Base-by-base conservation (phyloP, 2,888 invertebrate species). In the Heterodera filipjevi region DNA sequence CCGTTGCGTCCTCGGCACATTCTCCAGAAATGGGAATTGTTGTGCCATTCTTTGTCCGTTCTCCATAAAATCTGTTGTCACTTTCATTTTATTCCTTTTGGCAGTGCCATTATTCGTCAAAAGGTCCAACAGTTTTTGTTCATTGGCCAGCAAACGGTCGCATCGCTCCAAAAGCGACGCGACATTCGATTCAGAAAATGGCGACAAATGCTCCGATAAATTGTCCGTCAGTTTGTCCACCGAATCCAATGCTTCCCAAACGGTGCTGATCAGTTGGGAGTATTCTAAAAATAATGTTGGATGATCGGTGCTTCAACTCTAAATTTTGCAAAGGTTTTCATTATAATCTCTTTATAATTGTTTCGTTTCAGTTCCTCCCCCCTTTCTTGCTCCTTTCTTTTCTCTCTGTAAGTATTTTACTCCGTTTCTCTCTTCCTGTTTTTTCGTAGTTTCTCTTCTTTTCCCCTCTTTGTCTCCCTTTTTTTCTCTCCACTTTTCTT, bases 221-320 rank as follows among this genome's bases (percentile, higher is more conserved):
- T 8, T 35, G 35, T 68, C 27, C 68, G 68, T 32, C 59, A 32
- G 59, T 22, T 74, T 74, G 53, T 76, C 76, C 44, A 76, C 39
- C 12, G 35, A 66, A 14, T 76, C 76, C 39, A 76, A 66, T 10
- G 66, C 66, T 27, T 76, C 76, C 46, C 76, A 49, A 64, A 53
- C 49, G 64, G 39, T 49, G 64, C 35, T 33, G 53, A 74, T 49
- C 72, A 46, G 19, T n/a, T 72, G 46, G 27, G 30, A 46, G 19
- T 46, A 1, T 16, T 72, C 53, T 53, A 14, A 39, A 39, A 44
- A 72, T 39, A 71, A 66, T 27, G n/a, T 30, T 32, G 6, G 30
- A 33, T 5, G 64, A 33, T n/a, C n/a, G n/a, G n/a, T n/a, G n/a
- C n/a, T n/a, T n/a, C n/a, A n/a, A n/a, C n/a, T n/a, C n/a, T n/a